Percentiles rank a stretch among this genome's conserved stretches.
Evolutionary conservation across 2,888 invertebrate species (phyloP).

Genomic region (Sesia bembeciformis): DNA sequence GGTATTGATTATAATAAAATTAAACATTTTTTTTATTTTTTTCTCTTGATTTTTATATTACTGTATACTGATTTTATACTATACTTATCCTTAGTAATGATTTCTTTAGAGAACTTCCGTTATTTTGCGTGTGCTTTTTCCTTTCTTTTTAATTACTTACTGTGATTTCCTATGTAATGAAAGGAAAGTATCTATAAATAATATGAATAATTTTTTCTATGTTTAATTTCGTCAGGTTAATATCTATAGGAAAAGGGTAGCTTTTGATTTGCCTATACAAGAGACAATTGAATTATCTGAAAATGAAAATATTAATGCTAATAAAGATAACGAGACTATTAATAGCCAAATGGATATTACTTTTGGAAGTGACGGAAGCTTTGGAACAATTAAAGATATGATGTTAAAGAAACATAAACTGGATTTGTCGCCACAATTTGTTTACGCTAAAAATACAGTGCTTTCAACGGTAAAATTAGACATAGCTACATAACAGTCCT

Average conservation of each 20-base stretch:
- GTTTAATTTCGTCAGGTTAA: neutral
- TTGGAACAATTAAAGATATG: constrained; percentile 39
- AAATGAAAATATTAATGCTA: constrained; percentile 12
- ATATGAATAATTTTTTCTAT: too few species aligned
- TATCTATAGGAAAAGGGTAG: constrained; percentile 30
- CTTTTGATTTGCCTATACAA: constrained; percentile 27
- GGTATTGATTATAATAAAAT: too few species aligned
- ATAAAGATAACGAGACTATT: constrained; percentile 19
- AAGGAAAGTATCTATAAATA: too few species aligned
- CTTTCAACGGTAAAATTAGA: constrained; percentile 22
- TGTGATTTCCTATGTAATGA: too few species aligned
- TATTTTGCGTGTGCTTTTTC: too few species aligned
- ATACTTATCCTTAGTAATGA: too few species aligned
- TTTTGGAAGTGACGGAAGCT: constrained; percentile 25
- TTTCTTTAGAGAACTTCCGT: too few species aligned
- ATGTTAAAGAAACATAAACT: constrained; percentile 48
- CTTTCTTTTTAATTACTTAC: too few species aligned
- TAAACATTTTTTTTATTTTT: too few species aligned
- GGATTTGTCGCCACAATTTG: constrained; percentile 51
- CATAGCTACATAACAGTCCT: neutral
- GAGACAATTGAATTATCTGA: constrained; percentile 14
- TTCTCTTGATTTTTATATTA: too few species aligned
- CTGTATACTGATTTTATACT: too few species aligned
- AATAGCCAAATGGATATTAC: constrained; percentile 25
- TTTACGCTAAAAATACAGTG: constrained; percentile 38